These are phyloP conservation scores for Oxyura jamaicensis DNA, from an alignment of 2,113 vertebrate species.

Conservation along the genomic window DNA sequence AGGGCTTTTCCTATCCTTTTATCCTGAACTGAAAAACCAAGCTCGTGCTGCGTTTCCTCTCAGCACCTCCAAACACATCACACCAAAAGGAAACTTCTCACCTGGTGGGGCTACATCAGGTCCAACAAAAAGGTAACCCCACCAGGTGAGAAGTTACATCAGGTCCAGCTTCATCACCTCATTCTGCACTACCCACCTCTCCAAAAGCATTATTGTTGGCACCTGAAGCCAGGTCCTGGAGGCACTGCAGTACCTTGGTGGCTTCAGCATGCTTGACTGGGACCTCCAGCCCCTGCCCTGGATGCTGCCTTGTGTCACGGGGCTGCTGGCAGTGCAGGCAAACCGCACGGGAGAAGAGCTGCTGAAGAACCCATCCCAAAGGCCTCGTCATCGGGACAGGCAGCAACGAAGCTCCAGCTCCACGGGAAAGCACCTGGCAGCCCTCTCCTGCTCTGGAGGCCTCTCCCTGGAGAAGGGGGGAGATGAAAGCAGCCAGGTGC, in stretches of 20 bases:
- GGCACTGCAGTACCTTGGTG: background rate
- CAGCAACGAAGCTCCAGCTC: background rate
- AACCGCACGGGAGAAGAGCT: background rate
- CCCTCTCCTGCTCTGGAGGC: background rate
- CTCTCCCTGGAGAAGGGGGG: background rate
- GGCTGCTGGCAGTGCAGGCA: background rate
- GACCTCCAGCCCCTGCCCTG: background rate
- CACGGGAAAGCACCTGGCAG: conserved; percentile 29
- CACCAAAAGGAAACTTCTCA: background rate
- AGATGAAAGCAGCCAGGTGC: conserved; percentile 20
- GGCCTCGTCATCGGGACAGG: background rate
- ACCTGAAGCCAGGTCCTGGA: background rate
- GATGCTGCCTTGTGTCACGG: background rate
- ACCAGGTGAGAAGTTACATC: no score
- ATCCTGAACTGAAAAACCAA: no score
- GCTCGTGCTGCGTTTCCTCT: background rate
- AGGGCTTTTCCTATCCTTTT: background rate
- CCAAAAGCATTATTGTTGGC: background rate
- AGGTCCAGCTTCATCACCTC: background rate
- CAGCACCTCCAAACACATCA: background rate
- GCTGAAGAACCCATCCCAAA: background rate
- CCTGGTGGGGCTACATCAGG: background rate
- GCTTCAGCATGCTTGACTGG: background rate
- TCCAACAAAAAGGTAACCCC: background rate
- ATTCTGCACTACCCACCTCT: background rate